A percentile compares a stretch with the other conserved stretches of the same genome.
Conservation (phyloP, 2,113 vertebrate genomes). For the Talpa occidentalis region DNA sequence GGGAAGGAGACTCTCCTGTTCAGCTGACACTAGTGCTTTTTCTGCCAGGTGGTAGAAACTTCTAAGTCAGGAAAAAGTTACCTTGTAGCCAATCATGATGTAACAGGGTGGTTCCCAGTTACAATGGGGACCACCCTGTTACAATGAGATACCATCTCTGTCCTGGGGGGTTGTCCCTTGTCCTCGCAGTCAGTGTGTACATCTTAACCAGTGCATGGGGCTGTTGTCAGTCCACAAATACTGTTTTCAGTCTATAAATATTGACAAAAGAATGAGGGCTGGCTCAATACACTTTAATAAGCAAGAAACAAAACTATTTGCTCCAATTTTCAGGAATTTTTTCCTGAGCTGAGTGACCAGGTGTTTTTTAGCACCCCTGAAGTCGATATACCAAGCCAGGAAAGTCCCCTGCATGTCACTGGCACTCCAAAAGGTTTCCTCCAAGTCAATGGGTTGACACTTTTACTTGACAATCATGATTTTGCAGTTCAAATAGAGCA, state of each 20-base stretch:
- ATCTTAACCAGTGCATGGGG: not conserved
- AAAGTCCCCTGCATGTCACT: constrained; percentile 51
- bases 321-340: constrained; percentile 61
- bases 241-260: constrained; percentile 48
- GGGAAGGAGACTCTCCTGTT: not conserved
- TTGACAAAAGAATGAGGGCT: constrained; percentile 43
- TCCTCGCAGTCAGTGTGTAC: not conserved
- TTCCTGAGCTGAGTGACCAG: not conserved
- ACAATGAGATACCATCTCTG: not conserved
- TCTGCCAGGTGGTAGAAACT: not conserved
- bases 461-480: constrained; percentile 8
- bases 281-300: constrained; percentile 14
- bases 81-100: not conserved
- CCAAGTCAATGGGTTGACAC: not conserved
- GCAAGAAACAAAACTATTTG: constrained; percentile 5
- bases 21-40: not conserved
- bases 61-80: not conserved
- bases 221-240: not conserved
- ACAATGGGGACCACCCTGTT: too few species aligned
- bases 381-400: constrained; percentile 15
- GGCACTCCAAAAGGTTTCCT: constrained; percentile 25
- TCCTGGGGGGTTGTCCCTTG: not conserved
- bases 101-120: too few species aligned
- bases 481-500: not conserved
- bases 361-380: not conserved